Evolutionary conservation across 2,797 vertebrate species (phyloP).

Genomic region (Nothura maculosa): DNA sequence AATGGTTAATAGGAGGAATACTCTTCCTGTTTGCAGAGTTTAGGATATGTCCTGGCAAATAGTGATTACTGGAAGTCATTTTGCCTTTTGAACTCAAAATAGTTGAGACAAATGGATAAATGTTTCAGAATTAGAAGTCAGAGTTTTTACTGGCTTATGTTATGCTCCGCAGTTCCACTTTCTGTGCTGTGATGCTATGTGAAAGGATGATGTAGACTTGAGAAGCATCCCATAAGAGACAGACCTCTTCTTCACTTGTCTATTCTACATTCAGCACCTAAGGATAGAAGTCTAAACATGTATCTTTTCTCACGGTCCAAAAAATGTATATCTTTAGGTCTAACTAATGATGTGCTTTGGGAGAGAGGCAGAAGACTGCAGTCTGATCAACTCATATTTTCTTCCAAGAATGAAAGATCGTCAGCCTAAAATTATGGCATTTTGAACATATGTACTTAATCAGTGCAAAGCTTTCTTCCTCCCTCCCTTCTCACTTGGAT

Average conservation of each 20-base stretch:
- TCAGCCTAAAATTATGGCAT: neutral
- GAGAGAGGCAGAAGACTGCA: neutral
- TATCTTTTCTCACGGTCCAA: neutral
- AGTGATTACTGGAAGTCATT: neutral
- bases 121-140: neutral
- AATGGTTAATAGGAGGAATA: neutral
- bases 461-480: neutral
- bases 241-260: neutral
- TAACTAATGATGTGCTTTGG: neutral
- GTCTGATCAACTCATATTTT: neutral
- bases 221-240: neutral
- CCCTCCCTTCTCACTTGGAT: neutral
- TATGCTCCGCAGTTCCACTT: neutral
- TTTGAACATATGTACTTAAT: neutral
- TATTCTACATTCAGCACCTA: neutral
- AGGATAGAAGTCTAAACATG: neutral
- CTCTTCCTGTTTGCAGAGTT: neutral
- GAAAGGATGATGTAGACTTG: neutral
- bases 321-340: neutral
- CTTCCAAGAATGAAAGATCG: neutral
- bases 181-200: fast-evolving
- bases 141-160: neutral
- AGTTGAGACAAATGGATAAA: neutral
- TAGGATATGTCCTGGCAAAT: too few relatives aligned
- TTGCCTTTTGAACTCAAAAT: neutral